Evolutionary conservation across 2,113 vertebrate species (phyloP), one percentile per base, ranked within the genome.

Genomic region (Gymnocephalus cernua): DNA sequence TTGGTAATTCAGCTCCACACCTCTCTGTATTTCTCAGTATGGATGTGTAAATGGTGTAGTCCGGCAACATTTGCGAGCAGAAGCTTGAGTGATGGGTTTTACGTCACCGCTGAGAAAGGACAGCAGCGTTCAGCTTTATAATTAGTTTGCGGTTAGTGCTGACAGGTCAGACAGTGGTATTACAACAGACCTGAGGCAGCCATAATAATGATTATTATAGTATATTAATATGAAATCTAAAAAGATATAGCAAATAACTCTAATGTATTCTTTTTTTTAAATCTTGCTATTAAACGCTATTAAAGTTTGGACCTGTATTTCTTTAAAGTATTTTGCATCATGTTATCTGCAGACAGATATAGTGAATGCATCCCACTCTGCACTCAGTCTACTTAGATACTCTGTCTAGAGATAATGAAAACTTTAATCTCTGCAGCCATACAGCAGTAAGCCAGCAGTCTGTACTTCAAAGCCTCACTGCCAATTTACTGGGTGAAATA

Each of bases 401-500:
- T 61, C 19, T 21, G 29, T 61, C 32, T 5, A 62, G 3, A 13
- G 13, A 45, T 23, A 38, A 68, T 13, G 44, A 35, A 71, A 56
- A n/a, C 2, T 1, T 8, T 23, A 14, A 61, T 15, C 41, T 58
- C 64, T 68, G 35, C 35, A 56, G 75, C 25, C 47, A 29, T 61
- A 21, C 19, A 41, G n/a, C 27, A 48, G 13, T 38, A 3, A 73
- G n/a, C 35, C 48, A 57, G 21, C 27, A 63, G 45, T 12, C 38
- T 38, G 14, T 16, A 44, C 58, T 25, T 74, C 2, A 12, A 57
- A 71, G 21, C 6, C 12, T 23, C 4, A 27, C 58, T 47, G 35
- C 14, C 10, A 44, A 69, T 51, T 44, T 1, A 79, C 27, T 13
- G 12, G 6, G 4, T 23, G 66, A 86, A 51, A 58, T 61, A 74